These are phyloP conservation scores for Cheilosia urbana DNA, from an alignment of 2,888 invertebrate genomes.

Conservation along the genomic window DNA sequence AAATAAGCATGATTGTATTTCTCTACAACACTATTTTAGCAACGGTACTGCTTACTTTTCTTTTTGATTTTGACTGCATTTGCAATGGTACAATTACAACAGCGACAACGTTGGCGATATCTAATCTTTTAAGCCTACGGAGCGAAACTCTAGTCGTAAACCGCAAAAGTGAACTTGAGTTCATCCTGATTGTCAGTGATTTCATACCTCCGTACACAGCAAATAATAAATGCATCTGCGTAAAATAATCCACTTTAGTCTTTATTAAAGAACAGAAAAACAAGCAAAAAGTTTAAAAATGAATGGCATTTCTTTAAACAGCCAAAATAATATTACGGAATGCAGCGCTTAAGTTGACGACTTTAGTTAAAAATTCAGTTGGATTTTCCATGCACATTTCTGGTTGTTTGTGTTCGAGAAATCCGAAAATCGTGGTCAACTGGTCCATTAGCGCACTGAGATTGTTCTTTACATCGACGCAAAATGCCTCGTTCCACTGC, in stretches of 20 bases:
- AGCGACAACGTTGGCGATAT: too few relatives aligned
- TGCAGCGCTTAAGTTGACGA: slow-evolving; percentile 2
- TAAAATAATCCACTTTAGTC: slow-evolving; percentile 5
- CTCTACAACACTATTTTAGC: too few relatives aligned
- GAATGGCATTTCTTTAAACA: neutral
- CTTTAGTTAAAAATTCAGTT: neutral
- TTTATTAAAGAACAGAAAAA: neutral
- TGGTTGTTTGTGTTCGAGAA: slow-evolving; percentile 14
- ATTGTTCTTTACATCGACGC: neutral
- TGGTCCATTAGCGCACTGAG: slow-evolving; percentile 4
- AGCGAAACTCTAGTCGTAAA: too few relatives aligned
- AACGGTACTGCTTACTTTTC: too few relatives aligned
- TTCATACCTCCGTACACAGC: neutral
- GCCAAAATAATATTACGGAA: slow-evolving; percentile 26
- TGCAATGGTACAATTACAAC: too few relatives aligned
- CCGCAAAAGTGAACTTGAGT: too few relatives aligned
- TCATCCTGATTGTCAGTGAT: neutral
- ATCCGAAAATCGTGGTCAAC: slow-evolving; percentile 2
- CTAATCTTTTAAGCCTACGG: too few relatives aligned
- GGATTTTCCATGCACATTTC: slow-evolving; percentile 19
- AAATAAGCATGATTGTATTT: too few relatives aligned
- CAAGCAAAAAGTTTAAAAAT: neutral
- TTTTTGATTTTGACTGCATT: too few relatives aligned
- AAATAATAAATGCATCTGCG: neutral
- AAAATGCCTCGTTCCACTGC: neutral